phyloP scores from a whole-genome alignment of 2,888 invertebrate species.

The Ariolimax columbianus region DNA sequence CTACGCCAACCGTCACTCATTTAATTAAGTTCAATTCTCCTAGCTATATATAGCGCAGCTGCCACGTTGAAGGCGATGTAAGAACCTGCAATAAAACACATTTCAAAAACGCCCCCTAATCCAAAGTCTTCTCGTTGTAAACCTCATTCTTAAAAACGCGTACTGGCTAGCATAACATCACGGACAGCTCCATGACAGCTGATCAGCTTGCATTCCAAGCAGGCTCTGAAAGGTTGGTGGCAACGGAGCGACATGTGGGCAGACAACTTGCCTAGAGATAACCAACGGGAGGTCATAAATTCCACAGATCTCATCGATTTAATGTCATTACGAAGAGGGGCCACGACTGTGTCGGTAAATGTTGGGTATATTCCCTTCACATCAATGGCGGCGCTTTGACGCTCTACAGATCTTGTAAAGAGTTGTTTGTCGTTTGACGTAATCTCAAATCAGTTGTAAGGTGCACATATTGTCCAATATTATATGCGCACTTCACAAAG shows the following conservation, averaged over 20 bases:
- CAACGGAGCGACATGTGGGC: background rate
- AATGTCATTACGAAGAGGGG: background rate
- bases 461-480: too few species aligned
- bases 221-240: background rate
- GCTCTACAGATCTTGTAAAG: background rate
- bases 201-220: background rate
- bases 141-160: background rate
- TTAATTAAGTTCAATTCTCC: too few species aligned
- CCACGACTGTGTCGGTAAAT: background rate
- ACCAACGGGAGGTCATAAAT: background rate
- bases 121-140: background rate
- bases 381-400: background rate
- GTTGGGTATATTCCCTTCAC: slow-evolving; percentile 6
- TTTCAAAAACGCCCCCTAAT: background rate
- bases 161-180: background rate
- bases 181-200: background rate
- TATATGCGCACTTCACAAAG: too few species aligned
- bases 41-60: too few species aligned
- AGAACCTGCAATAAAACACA: too few species aligned
- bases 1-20: too few species aligned
- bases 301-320: slow-evolving; percentile 9
- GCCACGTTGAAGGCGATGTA: too few species aligned
- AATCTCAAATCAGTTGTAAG: too few species aligned
- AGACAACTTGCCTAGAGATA: background rate
- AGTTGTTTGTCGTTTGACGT: too few species aligned